Base-by-base conservation (phyloP, 2,113 vertebrate genomes). In the Tympanuchus pallidicinctus region DNA sequence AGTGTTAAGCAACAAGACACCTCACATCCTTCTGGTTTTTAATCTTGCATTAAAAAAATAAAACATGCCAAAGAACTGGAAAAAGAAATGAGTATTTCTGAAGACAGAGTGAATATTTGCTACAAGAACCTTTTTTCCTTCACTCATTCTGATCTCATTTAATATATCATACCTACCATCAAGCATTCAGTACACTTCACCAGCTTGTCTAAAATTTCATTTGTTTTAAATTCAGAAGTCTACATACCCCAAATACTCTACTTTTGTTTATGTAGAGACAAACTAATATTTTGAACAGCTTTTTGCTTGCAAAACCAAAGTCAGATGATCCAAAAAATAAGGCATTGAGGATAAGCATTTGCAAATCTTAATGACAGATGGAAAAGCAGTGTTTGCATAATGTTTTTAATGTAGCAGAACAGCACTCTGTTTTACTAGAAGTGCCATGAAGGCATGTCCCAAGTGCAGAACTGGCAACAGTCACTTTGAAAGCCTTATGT, bases 1-100 rank as follows among this genome's bases (percentile, higher is more conserved):
- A 88, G 69, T 80, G 85, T 89, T 76, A 86, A 93, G 88, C 71
- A 95, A 87, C 32, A 69, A 70, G 70, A 52, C 5, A 65, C 11
- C 34, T 65, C 25, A 50, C 87, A 82, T 30, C 70, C 50, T 80
- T 67, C 40, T 70, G 16, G 17, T 84, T 93, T 93, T 79, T 45
- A 42, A 89, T 94, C 67, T 72, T 78, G 47, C 20, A 59, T 65
- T 80, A 75, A 61, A 48, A 47, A 91, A 54, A 52, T 67, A 82
- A 60, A 71, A 27, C 60, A 20, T 50, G 32, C n/a, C 61, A 57
- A 75, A 30, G 36, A 73, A 28, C 42, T 78, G 38, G 43, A 86
- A 38, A 40, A 40, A 63, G 15, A 63, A 27, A 38, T 21, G 12
- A 34, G 20, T 34, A 64, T 64, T 30, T 66, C 82, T 80, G 42